These are phyloP conservation scores for Pristiophorus japonicus DNA, from an alignment of 2,113 vertebrate genomes.

Conservation along the genomic window DNA sequence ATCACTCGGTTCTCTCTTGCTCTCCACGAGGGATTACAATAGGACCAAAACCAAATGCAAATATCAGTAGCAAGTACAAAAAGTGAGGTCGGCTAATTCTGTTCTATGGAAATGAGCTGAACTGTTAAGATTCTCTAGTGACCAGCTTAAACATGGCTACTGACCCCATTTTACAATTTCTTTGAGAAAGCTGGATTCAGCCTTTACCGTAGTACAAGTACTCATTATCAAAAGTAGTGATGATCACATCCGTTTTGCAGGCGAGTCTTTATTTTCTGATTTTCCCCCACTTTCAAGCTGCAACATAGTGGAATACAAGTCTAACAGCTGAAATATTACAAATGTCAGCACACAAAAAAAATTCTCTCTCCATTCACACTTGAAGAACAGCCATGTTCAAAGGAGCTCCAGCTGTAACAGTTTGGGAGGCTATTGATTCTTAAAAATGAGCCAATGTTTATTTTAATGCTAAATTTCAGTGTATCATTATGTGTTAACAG, in stretches of 20 bases:
- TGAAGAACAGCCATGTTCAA: neutral
- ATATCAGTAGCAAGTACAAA: conserved; percentile 15
- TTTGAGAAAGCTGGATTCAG: neutral
- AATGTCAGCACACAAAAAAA: neutral
- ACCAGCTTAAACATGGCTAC: conserved; percentile 17
- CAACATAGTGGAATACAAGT: neutral
- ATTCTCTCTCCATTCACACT: neutral
- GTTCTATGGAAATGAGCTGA: conserved; percentile 25
- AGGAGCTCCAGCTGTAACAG: neutral
- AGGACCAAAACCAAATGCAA: conserved; percentile 16
- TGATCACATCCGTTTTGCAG: neutral
- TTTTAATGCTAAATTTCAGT: neutral
- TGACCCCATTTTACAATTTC: conserved; percentile 21
- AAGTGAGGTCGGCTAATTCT: conserved; percentile 22
- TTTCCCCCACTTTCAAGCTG: neutral
- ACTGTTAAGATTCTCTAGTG: conserved; percentile 29
- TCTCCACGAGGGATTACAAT: neutral
- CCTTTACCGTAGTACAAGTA: neutral
- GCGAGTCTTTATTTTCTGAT: neutral
- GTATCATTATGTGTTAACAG: neutral
- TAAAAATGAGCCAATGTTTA: neutral
- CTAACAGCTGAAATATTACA: neutral
- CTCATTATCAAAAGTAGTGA: neutral
- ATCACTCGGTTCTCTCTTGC: neutral
- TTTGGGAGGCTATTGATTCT: neutral